A percentile compares a stretch with the other conserved stretches of the same genome.
These are phyloP conservation scores for Hippocampus mohnikei DNA, from an alignment of 2,113 vertebrate species.

Conservation along the genomic window DNA sequence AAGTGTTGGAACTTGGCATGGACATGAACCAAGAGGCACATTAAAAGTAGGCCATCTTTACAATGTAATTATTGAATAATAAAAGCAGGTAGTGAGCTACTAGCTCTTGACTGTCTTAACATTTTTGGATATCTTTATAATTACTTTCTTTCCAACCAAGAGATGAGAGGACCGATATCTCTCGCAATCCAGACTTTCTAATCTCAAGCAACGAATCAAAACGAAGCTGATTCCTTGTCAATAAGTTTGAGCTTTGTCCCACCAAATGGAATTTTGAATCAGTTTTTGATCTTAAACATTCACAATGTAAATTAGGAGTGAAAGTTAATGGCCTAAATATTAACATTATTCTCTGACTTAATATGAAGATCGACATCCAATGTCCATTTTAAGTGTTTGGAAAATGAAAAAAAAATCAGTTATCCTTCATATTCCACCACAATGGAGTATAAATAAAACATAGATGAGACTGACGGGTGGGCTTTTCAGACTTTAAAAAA, in stretches of 20 bases:
- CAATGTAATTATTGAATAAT: neutral
- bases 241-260: neutral
- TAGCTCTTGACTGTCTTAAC: slow-evolving; percentile 2
- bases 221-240: neutral
- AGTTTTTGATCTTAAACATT: neutral
- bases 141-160: neutral
- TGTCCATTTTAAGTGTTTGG: neutral
- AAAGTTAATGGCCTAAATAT: neutral
- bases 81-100: neutral
- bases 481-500: neutral
- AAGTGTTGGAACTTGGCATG: neutral
- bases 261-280: neutral
- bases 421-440: neutral
- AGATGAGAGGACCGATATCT: neutral
- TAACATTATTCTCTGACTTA: neutral
- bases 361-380: neutral
- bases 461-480: neutral
- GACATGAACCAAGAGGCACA: neutral
- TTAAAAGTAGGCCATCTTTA: neutral
- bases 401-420: neutral
- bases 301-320: neutral
- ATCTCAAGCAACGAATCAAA: neutral
- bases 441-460: neutral
- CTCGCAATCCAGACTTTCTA: neutral
- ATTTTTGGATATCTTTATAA: neutral